phyloP scores from a whole-genome alignment of 2,888 invertebrate genomes.

The Caenorhabditis virilis region DNA sequence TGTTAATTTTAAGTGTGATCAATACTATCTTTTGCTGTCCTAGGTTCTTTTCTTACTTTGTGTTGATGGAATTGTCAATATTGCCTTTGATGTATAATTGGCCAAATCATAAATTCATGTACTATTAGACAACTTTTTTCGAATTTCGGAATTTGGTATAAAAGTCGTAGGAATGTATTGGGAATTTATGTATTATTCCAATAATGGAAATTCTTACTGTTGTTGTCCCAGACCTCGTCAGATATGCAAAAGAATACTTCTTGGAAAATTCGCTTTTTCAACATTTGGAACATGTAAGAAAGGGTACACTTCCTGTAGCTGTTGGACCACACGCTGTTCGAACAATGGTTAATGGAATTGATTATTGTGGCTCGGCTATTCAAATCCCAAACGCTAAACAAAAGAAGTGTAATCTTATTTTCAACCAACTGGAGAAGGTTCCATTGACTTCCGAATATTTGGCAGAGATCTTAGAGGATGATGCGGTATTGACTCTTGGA shows the following conservation, averaged over 20 bases:
- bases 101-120: too few relatives aligned
- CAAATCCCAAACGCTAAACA: slow-evolving; percentile 27
- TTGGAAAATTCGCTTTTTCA: slow-evolving; percentile 32
- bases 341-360: slow-evolving; percentile 35
- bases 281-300: slow-evolving; percentile 28
- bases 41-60: too few relatives aligned
- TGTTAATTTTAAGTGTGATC: too few relatives aligned
- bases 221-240: slow-evolving; percentile 32
- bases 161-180: too few relatives aligned
- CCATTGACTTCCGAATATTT: slow-evolving; percentile 14
- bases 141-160: too few relatives aligned
- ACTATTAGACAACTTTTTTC: too few relatives aligned
- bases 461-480: slow-evolving; percentile 9
- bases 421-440: slow-evolving; percentile 28
- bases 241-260: slow-evolving; percentile 20
- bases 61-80: too few relatives aligned
- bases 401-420: slow-evolving; percentile 16
- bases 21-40: too few relatives aligned
- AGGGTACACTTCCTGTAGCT: slow-evolving; percentile 28
- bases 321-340: slow-evolving; percentile 25
- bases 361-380: slow-evolving; percentile 23
- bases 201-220: slow-evolving; percentile 39
- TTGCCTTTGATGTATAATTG: too few relatives aligned
- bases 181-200: too few relatives aligned
- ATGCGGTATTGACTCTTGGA: slow-evolving; percentile 24